Conservation (phyloP, 2,797 vertebrate genomes). For the Poecilia picta region DNA sequence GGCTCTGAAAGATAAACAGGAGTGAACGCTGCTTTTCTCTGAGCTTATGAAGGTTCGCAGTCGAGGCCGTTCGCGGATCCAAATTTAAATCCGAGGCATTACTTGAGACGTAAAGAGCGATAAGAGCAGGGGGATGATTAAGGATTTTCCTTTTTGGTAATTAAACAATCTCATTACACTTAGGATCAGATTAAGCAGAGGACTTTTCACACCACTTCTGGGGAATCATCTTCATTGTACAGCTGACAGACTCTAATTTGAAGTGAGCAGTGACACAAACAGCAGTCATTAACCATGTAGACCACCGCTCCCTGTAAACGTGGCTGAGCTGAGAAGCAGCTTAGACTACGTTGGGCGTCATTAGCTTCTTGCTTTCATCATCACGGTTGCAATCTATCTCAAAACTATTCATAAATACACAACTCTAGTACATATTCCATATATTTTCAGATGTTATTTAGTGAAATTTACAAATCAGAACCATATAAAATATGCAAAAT, state of each 20-base stretch:
- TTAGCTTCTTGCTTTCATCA: not conserved
- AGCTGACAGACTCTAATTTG: slow-evolving; percentile 16
- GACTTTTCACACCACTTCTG: slow-evolving; percentile 55
- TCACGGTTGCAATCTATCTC: not conserved
- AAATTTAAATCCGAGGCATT: slow-evolving; percentile 50
- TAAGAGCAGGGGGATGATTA: slow-evolving; percentile 54
- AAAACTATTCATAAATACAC: not conserved
- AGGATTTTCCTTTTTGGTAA: slow-evolving; percentile 59
- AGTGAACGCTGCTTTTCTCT: slow-evolving; percentile 36
- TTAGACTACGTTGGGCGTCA: not conserved
- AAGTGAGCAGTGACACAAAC: slow-evolving; percentile 19
- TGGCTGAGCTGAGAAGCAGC: not conserved
- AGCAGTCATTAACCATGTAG: slow-evolving; percentile 11
- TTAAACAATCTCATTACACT: slow-evolving; percentile 64
- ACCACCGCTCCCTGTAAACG: not conserved
- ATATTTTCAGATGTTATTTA: not conserved
- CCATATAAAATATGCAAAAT: not conserved
- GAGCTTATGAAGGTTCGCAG: slow-evolving; percentile 37
- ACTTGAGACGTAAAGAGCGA: slow-evolving; percentile 39
- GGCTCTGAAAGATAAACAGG: slow-evolving; percentile 57
- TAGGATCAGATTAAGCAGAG: slow-evolving; percentile 58
- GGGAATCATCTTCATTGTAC: slow-evolving; percentile 29
- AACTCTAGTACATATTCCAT: not conserved
- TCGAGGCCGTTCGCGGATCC: slow-evolving; percentile 29
- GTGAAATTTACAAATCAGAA: not conserved